These are phyloP conservation scores for Ploceus nigricollis DNA, from an alignment of 2,113 vertebrate species.

Conservation along the genomic window DNA sequence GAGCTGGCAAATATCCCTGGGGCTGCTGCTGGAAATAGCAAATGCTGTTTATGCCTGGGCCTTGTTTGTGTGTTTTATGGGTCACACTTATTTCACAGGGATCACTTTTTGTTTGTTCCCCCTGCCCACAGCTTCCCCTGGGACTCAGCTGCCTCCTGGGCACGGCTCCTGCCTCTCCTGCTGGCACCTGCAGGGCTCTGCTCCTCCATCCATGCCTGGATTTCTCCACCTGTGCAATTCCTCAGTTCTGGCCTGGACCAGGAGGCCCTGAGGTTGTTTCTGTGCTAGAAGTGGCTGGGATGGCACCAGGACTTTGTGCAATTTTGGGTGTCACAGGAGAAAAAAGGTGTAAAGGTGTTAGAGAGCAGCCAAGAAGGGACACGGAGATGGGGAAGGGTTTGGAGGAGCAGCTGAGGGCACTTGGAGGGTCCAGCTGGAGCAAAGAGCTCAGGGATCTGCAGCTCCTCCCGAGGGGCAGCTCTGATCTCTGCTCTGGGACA, in stretches of 20 bases:
- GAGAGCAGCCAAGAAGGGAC: not conserved
- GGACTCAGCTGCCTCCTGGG: not conserved
- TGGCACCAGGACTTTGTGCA: not conserved
- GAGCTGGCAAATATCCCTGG: not conserved
- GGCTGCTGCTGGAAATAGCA: not conserved
- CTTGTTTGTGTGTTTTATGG: conserved; percentile 13
- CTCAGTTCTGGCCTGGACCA: not conserved
- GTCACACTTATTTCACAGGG: not conserved
- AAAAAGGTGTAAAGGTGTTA: not conserved
- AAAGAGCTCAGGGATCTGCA: not conserved
- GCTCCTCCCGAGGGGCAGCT: not conserved
- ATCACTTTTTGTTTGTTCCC: not conserved
- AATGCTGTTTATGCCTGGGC: not conserved
- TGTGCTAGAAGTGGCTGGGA: not conserved
- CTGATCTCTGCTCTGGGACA: not conserved
- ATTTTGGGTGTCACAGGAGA: rapidly evolving
- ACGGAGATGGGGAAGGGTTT: not conserved
- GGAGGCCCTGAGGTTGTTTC: no score
- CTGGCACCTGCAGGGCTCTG: not conserved
- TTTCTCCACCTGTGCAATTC: not conserved
- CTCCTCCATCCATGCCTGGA: not conserved
- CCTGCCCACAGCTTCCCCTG: not conserved
- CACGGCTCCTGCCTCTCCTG: not conserved
- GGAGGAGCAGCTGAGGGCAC: not conserved
- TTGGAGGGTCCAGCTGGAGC: not conserved